Conservation (phyloP, 2,797 vertebrate species). For the Protosalanx chinensis region DNA sequence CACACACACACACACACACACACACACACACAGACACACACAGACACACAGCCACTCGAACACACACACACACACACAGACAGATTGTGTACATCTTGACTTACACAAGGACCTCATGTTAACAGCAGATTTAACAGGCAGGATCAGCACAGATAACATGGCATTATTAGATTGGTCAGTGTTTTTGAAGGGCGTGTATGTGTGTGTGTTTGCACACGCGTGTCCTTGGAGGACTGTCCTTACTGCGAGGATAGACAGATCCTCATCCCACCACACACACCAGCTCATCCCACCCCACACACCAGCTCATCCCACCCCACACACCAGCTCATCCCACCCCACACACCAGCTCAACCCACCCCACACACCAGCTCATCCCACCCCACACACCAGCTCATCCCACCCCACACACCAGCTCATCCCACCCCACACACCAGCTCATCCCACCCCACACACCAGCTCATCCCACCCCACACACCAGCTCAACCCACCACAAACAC, state of each 20-base stretch:
- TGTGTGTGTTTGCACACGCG: neutral
- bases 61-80: constrained; percentile 7
- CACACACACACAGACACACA: neutral
- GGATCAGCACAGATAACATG: neutral
- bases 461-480: too few relatives aligned
- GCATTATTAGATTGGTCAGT: neutral
- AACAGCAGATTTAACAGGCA: neutral
- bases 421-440: too few relatives aligned
- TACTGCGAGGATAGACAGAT: neutral
- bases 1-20: constrained; percentile 8
- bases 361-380: neutral
- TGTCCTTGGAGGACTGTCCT: neutral
- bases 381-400: too few relatives aligned
- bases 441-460: neutral
- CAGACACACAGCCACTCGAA: neutral
- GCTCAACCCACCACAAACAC: too few relatives aligned
- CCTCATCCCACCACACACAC: too few relatives aligned
- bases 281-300: too few relatives aligned
- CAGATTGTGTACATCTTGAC: neutral
- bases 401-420: neutral
- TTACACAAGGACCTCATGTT: constrained; percentile 1
- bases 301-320: too few relatives aligned
- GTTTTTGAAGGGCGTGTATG: neutral
- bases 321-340: neutral
- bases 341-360: too few relatives aligned